Evolutionary conservation across 2,888 invertebrate genomes (phyloP).

Genomic region (Chalcosyrphus nemorum): DNA sequence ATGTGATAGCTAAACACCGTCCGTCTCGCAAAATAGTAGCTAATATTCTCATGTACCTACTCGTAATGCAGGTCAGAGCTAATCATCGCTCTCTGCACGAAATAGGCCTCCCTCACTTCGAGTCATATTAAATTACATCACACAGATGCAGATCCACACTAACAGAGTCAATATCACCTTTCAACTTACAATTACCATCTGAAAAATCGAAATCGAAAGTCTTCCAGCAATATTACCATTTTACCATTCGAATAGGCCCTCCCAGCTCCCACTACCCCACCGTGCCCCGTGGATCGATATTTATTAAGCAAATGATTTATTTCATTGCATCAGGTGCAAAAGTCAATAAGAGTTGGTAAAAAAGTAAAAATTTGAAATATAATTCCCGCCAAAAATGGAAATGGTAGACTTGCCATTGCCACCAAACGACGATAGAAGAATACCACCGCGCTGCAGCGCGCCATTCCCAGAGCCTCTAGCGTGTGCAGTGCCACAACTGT

Average conservation of each 20-base stretch:
- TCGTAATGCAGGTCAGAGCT: slow-evolving; percentile 35
- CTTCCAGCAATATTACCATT: slow-evolving; percentile 24
- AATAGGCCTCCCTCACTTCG: background rate
- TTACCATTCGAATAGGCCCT: background rate
- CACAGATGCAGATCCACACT: slow-evolving; percentile 42
- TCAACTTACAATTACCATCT: slow-evolving; percentile 67
- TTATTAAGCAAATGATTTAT: slow-evolving; percentile 68
- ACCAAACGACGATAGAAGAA: background rate
- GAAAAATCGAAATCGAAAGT: slow-evolving; percentile 63
- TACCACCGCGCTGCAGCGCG: background rate
- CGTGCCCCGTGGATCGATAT: slow-evolving; percentile 39
- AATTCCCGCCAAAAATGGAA: slow-evolving; percentile 72
- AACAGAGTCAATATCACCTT: slow-evolving; percentile 65
- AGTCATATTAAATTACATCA: slow-evolving; percentile 58
- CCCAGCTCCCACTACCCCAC: slow-evolving; percentile 13
- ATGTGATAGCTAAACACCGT: slow-evolving; percentile 51
- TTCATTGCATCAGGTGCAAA: slow-evolving; percentile 72
- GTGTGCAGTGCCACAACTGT: slow-evolving; percentile 62
- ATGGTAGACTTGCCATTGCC: slow-evolving; percentile 44
- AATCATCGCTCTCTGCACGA: slow-evolving; percentile 19
- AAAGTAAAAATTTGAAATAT: slow-evolving; percentile 66
- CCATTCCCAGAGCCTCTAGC: slow-evolving; percentile 55
- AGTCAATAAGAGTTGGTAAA: slow-evolving; percentile 69
- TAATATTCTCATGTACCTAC: slow-evolving; percentile 30
- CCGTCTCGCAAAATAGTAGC: slow-evolving; percentile 41